Evolutionary conservation across 2,888 invertebrate genomes (phyloP), one percentile per base, ranked within the genome.

Genomic region (Timema cristinae): DNA sequence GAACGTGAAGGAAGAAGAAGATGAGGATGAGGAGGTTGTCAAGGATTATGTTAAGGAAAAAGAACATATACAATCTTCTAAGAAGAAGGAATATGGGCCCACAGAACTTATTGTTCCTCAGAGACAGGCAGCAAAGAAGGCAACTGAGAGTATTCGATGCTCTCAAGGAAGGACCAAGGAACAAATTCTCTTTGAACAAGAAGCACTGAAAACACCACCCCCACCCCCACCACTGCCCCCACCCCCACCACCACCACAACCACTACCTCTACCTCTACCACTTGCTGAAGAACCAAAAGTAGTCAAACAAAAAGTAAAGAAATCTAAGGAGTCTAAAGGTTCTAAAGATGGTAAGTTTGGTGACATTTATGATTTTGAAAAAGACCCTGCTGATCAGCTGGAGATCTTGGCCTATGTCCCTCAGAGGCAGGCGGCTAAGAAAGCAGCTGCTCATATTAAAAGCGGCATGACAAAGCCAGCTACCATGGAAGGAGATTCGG

Each of bases 391-490:
- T 66, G 78, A 88, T 77, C 81, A 84, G 75, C 83, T 83, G 76
- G 88, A 90, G 78, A 86, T 91, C 67, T 86, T 93, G 61, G 90
- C 93, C 0, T 93, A 94, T 81, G 95, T 95, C 47, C 95, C 95
- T 1, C 95, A 95, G 80, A 84, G 95, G 73, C 93, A 94, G 82
- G 95, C 95, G 1, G 95, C 95, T 11, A 94, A 94, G 81, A 95
- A 95, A 81, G 95, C 95, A 0, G 94, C 94, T 1, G 94, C 94
- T 78, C 93, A 94, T 79, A 92, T 95, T 71, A 93, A 94, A 80
- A 92, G 92, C 81, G 92, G 91, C 8, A 84, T 91, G 77, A 75
- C 86, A 0, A 85, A 86, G 77, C 86, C 86, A 50, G 78, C 80
- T 63, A 77, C 80, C 2, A 85, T 83, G 75, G 79, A 78, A 75